phyloP scores from a whole-genome alignment of 2,113 vertebrate species.

The Morphnarchus princeps region DNA sequence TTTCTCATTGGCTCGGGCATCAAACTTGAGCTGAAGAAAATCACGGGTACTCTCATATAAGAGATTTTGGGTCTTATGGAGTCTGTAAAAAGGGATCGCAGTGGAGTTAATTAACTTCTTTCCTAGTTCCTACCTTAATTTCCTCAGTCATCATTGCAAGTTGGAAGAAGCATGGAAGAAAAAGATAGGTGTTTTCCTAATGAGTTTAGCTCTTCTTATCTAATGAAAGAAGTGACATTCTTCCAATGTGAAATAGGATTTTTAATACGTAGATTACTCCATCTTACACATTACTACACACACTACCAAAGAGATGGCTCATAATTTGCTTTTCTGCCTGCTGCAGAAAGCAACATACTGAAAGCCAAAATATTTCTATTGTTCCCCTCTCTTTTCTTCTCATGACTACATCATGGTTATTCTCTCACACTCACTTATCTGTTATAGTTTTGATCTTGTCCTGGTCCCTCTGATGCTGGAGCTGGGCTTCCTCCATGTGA shows the following conservation, averaged over 20 bases:
- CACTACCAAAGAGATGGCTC: neutral
- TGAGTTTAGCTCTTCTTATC: neutral
- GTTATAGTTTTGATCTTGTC: conserved; percentile 79
- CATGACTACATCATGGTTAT: neutral
- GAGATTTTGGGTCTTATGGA: conserved; percentile 85
- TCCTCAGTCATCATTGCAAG: neutral
- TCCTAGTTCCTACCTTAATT: neutral
- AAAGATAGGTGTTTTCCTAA: neutral
- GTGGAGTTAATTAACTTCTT: neutral
- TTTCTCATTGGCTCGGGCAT: conserved; percentile 83
- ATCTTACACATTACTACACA: neutral
- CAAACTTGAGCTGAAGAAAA: conserved; percentile 88
- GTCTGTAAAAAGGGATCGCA: conserved; percentile 66
- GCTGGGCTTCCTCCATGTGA: conserved; percentile 81
- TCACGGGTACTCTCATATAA: conserved; percentile 91
- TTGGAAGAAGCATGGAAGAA: neutral
- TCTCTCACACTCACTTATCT: conserved; percentile 79
- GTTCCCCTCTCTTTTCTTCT: neutral
- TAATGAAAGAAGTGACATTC: neutral
- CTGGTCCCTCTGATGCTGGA: conserved; percentile 82
- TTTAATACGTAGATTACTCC: neutral
- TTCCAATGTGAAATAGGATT: neutral
- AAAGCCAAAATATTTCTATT: neutral
- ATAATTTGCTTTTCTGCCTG: neutral
- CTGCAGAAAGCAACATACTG: neutral